Conservation (phyloP, 1,140 invertebrate species). For the Ceratosolen fusciceps region DNA sequence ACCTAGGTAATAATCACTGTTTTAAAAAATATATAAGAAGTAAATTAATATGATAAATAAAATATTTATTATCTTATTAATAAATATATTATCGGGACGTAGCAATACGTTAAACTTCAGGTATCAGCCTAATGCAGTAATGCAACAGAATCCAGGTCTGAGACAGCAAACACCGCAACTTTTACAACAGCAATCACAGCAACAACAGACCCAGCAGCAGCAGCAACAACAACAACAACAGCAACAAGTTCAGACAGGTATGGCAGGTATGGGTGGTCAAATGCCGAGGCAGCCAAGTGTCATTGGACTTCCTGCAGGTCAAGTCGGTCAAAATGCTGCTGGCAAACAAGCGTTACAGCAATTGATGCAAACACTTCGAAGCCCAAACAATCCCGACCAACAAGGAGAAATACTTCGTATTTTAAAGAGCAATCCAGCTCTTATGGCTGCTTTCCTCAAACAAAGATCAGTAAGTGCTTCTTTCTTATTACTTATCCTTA, state of each 20-base stretch:
- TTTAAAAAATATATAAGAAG: background rate
- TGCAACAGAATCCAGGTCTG: slow-evolving; percentile 68
- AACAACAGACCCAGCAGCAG: slow-evolving; percentile 66
- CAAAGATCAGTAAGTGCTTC: slow-evolving; percentile 80
- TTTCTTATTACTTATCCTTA: background rate
- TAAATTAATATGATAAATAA: too few species aligned
- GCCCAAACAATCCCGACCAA: slow-evolving; percentile 91
- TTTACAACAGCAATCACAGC: slow-evolving; percentile 66
- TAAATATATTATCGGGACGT: background rate
- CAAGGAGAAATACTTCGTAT: slow-evolving; percentile 94
- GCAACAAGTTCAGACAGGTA: slow-evolving; percentile 64
- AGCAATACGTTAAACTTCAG: slow-evolving; percentile 44
- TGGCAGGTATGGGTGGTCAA: slow-evolving; percentile 65
- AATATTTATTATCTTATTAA: background rate
- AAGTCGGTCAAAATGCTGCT: slow-evolving; percentile 63
- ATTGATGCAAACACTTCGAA: slow-evolving; percentile 89
- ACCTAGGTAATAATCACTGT: slow-evolving; percentile 66
- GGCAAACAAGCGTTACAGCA: slow-evolving; percentile 87
- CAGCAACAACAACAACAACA: slow-evolving; percentile 67
- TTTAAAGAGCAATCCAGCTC: slow-evolving; percentile 92
- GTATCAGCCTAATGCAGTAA: slow-evolving; percentile 57
- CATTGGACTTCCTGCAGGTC: slow-evolving; percentile 68
- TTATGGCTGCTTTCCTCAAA: slow-evolving; percentile 98
- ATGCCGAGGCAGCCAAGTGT: slow-evolving; percentile 68
- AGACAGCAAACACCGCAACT: slow-evolving; percentile 70